A percentile compares a stretch with the other conserved stretches of the same genome.
phyloP scores from a whole-genome alignment of 2,888 invertebrate species.

The Parapristionchus giblindavisi region DNA sequence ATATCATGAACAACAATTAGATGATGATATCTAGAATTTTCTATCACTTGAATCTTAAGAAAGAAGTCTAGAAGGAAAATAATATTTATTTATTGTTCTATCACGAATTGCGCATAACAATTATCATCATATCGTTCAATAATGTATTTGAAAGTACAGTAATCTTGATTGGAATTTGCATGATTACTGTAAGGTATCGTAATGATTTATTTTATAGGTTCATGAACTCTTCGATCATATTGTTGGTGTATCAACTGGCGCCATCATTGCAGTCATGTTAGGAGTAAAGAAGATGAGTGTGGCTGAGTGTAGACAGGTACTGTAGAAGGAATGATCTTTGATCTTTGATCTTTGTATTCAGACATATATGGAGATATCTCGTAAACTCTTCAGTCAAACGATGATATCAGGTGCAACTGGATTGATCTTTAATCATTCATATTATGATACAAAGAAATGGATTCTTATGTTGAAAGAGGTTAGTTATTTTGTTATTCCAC shows the following conservation, averaged over 20 bases:
- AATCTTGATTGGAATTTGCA: too few relatives aligned
- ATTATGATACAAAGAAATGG: conserved; percentile 87
- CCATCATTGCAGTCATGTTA: conserved; percentile 81
- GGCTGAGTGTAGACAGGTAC: conserved; percentile 74
- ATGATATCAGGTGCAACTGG: conserved; percentile 69
- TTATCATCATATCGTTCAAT: too few relatives aligned
- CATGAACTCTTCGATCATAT: conserved; percentile 87
- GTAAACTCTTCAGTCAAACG: conserved; percentile 78
- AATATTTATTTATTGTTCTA: too few relatives aligned
- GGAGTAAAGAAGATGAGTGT: conserved; percentile 77
- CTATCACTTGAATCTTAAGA: too few relatives aligned
- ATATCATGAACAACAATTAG: too few relatives aligned
- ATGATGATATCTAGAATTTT: too few relatives aligned
- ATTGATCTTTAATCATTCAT: conserved; percentile 78
- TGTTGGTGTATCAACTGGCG: conserved; percentile 75
- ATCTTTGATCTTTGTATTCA: background rate
- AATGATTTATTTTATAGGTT: conserved; percentile 69
- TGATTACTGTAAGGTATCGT: background rate
- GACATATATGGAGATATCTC: conserved; percentile 63
- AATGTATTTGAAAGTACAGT: background rate
- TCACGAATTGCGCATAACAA: too few relatives aligned
- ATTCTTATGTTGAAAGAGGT: conserved; percentile 78
- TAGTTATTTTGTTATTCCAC: too few relatives aligned
- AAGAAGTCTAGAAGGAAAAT: too few relatives aligned
- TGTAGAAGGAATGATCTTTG: background rate